These are phyloP conservation scores for Forbesichthys papilliferus DNA, from an alignment of 2,113 vertebrate genomes.

Conservation along the genomic window DNA sequence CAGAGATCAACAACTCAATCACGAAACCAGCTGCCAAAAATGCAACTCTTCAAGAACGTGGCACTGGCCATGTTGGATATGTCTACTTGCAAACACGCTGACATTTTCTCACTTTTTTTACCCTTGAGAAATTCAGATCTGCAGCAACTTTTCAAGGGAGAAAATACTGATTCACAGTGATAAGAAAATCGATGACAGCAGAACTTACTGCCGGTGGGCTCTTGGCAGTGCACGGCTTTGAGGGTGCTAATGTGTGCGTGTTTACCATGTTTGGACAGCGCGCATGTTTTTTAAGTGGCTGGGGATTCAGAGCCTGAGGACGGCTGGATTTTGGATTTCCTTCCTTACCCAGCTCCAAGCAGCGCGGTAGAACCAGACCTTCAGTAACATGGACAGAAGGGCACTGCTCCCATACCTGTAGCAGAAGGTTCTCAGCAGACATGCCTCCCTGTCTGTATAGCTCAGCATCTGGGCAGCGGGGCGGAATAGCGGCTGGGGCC, in stretches of 20 bases:
- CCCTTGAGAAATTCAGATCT: conserved; percentile 45
- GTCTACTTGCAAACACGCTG: conserved; percentile 38
- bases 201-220: not conserved
- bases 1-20: conserved; percentile 55
- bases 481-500: conserved; percentile 31
- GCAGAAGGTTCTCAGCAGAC: conserved; percentile 39
- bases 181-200: conserved; percentile 9
- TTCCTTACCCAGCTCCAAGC: not conserved
- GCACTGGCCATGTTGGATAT: conserved; percentile 39
- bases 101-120: conserved; percentile 32
- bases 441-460: conserved; percentile 41
- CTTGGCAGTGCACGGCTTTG: conserved; percentile 23
- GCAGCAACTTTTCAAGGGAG: conserved; percentile 26
- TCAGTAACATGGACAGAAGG: not conserved
- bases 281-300: too few relatives aligned
- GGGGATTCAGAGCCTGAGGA: not conserved
- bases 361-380: not conserved
- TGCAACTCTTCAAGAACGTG: conserved; percentile 42
- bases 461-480: conserved; percentile 38
- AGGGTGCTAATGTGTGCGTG: conserved; percentile 18
- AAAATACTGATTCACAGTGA: conserved; percentile 35
- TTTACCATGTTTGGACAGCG: conserved; percentile 29
- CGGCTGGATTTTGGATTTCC: conserved; percentile 1
- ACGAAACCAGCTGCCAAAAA: conserved; percentile 47
- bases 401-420: conserved; percentile 62